Evolutionary conservation across 2,888 invertebrate genomes (phyloP).

Genomic region (Synergus itoensis): DNA sequence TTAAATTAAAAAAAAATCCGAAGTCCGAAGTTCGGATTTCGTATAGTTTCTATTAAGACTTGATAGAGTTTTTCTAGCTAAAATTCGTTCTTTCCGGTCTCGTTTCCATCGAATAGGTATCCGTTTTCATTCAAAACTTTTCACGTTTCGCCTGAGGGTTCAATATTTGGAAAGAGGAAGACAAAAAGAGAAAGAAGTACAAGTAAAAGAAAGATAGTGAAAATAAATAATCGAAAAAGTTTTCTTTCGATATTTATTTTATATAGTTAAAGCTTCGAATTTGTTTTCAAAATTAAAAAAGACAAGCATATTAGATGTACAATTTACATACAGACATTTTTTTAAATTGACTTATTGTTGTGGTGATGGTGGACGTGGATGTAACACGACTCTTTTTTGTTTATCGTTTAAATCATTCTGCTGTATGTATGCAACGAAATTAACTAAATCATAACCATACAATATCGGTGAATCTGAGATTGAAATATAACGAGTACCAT

Average conservation of each 20-base stretch:
- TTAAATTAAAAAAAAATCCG: not conserved
- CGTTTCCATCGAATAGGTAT: constrained; percentile 11
- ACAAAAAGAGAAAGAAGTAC: not conserved
- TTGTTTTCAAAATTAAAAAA: not conserved
- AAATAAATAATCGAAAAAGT: constrained; percentile 44
- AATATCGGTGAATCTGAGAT: too few species aligned
- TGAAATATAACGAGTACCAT: too few species aligned
- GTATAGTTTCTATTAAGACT: not conserved
- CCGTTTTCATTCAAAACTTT: constrained; percentile 16
- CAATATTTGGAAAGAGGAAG: constrained; percentile 51
- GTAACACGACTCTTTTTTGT: too few species aligned
- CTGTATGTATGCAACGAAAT: too few species aligned
- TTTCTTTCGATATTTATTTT: constrained; percentile 10
- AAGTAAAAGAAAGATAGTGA: not conserved
- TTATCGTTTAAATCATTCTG: too few species aligned
- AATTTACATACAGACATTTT: too few species aligned
- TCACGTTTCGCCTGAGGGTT: not conserved
- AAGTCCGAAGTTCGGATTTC: constrained; percentile 1
- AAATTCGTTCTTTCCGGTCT: constrained; percentile 7
- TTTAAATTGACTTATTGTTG: too few species aligned
- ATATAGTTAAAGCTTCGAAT: not conserved
- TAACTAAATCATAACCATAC: too few species aligned
- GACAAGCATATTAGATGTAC: too few species aligned
- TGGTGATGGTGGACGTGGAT: too few species aligned
- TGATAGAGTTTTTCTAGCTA: not conserved